These are phyloP conservation scores for Paramormyrops kingsleyae DNA, from an alignment of 2,113 vertebrate species.

Conservation along the genomic window DNA sequence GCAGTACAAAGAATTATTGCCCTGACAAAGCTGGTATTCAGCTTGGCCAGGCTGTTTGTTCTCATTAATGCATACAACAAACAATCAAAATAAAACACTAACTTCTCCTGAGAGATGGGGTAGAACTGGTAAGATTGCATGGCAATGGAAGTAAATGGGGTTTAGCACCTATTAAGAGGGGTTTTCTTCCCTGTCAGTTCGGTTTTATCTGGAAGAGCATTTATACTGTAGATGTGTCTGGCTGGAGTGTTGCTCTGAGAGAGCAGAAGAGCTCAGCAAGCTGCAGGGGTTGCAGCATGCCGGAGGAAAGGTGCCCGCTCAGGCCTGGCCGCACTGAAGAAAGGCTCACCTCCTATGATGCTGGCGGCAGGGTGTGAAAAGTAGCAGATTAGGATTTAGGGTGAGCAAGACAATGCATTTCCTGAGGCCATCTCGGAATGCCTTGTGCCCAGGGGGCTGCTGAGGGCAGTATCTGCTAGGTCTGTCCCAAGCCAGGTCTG, in stretches of 20 bases:
- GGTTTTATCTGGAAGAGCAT: not conserved
- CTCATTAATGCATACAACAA: not conserved
- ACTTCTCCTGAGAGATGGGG: not conserved
- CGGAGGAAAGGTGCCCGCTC: not conserved
- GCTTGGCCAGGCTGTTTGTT: not conserved
- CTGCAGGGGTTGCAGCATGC: not conserved
- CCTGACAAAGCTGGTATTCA: not conserved
- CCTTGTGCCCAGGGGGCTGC: not conserved
- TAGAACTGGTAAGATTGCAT: not conserved
- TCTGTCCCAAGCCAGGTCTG: not conserved
- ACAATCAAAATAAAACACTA: not conserved
- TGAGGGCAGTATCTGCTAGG: not conserved
- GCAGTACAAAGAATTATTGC: not conserved
- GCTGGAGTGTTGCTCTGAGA: not conserved
- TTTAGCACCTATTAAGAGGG: not conserved
- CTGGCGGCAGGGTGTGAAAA: not conserved
- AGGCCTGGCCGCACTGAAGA: constrained; percentile 3
- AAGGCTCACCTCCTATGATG: constrained; percentile 6
- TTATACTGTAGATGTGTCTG: not conserved
- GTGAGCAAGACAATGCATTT: constrained; percentile 24
- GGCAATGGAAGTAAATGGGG: not conserved
- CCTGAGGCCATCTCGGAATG: constrained; percentile 21
- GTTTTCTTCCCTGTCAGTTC: not conserved
- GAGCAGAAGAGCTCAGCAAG: not conserved
- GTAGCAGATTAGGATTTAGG: constrained; percentile 12